Evolutionary conservation across 1,140 invertebrate genomes (phyloP).

Genomic region (Aphidius gifuensis): DNA sequence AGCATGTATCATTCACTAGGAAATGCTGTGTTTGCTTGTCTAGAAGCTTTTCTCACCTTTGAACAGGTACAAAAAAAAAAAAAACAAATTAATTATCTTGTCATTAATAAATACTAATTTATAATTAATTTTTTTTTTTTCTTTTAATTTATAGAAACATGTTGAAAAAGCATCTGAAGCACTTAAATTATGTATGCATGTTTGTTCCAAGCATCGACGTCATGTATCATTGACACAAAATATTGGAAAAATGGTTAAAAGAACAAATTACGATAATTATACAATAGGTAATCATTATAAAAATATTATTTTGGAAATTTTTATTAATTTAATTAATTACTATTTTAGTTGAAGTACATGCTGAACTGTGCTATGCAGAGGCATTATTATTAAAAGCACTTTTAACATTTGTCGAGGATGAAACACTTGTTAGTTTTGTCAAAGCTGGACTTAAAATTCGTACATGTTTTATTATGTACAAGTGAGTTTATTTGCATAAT

Average conservation of each 20-base stretch:
- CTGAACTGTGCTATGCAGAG: conserved; percentile 93
- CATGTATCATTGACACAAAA: conserved; percentile 74
- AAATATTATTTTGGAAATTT: background rate
- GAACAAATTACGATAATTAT: conserved; percentile 72
- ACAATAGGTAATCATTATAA: conserved; percentile 62
- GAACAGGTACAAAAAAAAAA: conserved; percentile 64
- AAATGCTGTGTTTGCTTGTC: conserved; percentile 81
- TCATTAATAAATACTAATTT: background rate
- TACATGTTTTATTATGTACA: conserved; percentile 87
- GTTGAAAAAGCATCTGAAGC: conserved; percentile 71
- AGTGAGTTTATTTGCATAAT: conserved; percentile 60
- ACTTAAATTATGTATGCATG: conserved; percentile 71
- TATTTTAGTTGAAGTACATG: conserved; percentile 82
- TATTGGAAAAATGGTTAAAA: conserved; percentile 78
- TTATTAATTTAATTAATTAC: conserved; percentile 27
- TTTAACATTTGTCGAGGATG: conserved; percentile 91
- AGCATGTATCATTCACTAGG: conserved; percentile 94
- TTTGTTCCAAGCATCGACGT: conserved; percentile 72
- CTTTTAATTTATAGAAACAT: conserved; percentile 57
- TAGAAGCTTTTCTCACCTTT: conserved; percentile 91
- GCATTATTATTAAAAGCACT: conserved; percentile 82
- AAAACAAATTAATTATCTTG: conserved; percentile 22
- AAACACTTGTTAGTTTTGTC: conserved; percentile 89
- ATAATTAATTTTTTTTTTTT: conserved; percentile 3
- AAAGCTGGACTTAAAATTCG: conserved; percentile 91